Evolutionary conservation across 2,113 vertebrate genomes (phyloP).

Genomic region (Orthonyx spaldingii): DNA sequence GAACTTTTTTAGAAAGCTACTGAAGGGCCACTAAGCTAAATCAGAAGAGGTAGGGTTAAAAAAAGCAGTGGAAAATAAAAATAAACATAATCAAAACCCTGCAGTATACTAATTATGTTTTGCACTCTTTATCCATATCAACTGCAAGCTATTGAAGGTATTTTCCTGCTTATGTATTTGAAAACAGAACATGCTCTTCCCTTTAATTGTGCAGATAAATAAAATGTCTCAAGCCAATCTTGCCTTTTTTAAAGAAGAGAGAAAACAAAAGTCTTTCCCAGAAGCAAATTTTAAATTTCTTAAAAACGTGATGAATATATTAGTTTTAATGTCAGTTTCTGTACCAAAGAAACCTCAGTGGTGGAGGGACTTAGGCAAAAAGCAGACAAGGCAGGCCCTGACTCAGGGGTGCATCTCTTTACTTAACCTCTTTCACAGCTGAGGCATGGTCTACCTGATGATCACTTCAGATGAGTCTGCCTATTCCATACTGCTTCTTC

Average conservation of each 20-base stretch:
- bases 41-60: neutral
- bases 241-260: neutral
- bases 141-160: neutral
- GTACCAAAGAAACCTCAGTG: neutral
- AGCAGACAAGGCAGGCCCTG: neutral
- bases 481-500: neutral
- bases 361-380: neutral
- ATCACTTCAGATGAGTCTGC: neutral
- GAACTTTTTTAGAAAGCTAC: neutral
- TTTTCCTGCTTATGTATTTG: neutral
- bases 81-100: neutral
- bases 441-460: neutral
- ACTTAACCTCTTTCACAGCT: neutral
- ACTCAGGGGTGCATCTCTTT: neutral
- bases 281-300: neutral
- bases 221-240: neutral
- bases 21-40: neutral
- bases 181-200: neutral
- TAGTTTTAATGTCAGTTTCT: neutral
- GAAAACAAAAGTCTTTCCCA: neutral
- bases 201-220: neutral
- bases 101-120: neutral
- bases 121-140: neutral
- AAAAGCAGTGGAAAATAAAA: neutral
- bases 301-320: neutral